These are phyloP conservation scores for Danio tinwini DNA, from an alignment of 2,797 vertebrate species.

Conservation along the genomic window DNA sequence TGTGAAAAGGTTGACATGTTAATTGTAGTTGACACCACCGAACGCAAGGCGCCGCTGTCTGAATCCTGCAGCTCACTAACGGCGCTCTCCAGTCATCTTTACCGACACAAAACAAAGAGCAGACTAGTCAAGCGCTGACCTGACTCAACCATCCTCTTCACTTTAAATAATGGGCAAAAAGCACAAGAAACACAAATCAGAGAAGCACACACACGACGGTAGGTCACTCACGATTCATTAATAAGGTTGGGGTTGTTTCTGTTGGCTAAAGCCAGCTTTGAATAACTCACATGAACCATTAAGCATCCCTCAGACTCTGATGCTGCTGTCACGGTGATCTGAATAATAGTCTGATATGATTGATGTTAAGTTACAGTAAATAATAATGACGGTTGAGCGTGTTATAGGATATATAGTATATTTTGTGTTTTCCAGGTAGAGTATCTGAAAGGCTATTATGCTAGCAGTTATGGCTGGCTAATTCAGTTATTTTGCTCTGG, in stretches of 20 bases:
- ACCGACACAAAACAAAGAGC: conserved; percentile 55
- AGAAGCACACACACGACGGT: conserved; percentile 91
- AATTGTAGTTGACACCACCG: conserved; percentile 20
- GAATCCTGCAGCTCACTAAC: background rate
- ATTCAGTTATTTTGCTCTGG: background rate
- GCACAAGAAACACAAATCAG: conserved; percentile 96
- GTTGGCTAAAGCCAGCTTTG: background rate
- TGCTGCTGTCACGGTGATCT: background rate
- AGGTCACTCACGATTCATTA: conserved; percentile 47
- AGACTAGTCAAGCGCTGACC: conserved; percentile 14
- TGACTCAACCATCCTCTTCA: conserved; percentile 8
- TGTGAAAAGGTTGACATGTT: background rate
- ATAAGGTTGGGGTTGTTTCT: background rate
- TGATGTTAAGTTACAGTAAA: background rate
- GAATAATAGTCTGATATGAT: background rate
- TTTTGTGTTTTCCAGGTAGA: background rate
- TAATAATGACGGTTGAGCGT: background rate
- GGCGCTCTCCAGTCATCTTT: background rate
- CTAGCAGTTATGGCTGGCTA: background rate
- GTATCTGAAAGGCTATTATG: background rate
- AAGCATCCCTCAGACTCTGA: background rate
- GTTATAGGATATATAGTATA: background rate
- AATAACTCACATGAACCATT: background rate
- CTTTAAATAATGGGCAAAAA: conserved; percentile 91
- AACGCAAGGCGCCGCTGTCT: conserved; percentile 35